Evolutionary conservation across 2,113 vertebrate genomes (phyloP), one percentile per base, ranked within the genome.

Genomic region (Vombatus ursinus): DNA sequence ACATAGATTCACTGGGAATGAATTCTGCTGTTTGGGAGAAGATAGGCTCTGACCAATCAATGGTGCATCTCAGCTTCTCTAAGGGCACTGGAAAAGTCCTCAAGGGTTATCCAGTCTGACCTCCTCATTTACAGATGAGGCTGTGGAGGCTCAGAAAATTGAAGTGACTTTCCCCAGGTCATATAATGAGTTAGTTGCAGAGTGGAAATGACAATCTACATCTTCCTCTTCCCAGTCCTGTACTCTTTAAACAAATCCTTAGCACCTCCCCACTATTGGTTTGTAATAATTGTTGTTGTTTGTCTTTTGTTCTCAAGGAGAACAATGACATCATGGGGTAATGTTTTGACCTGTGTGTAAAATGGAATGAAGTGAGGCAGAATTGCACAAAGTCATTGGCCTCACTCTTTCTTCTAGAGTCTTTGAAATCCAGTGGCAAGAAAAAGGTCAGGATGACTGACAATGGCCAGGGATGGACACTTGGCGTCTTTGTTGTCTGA

Each of bases 11-110:
- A 47, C 49, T 22, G 24, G 14, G 0, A 91, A 54, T 2, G 11
- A 68, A 4, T 49, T 89, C 50, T 44, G 47, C 50, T 93, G 92
- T 28, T 12, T 49, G 26, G 89, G 47, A 47, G 6, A 52, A 50
- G 53, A 28, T 31, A 16, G 31, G 26, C 90, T 50, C 90, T 90
- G 92, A 91, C n/a, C 68, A 94, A 94, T 0, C 25, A 37, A 53
- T 91, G 50, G 91, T 91, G 47, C 96, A 54, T 31, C 52, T 94
- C 28, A n/a, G 61, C 52, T 92, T 68, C 48, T 50, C 23, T 90
- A 50, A 50, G 89, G 91, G 31, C 47, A 68, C 31, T 19, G 68
- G 19, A 44, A 84, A 84, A 84, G 37, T 44, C n/a, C 37, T 84
- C 68, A 44, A 44, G 7, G 19, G 6, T 23, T 23, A 44, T 84